phyloP scores from a whole-genome alignment of 2,113 vertebrate species.

The Lagenorhynchus albirostris region DNA sequence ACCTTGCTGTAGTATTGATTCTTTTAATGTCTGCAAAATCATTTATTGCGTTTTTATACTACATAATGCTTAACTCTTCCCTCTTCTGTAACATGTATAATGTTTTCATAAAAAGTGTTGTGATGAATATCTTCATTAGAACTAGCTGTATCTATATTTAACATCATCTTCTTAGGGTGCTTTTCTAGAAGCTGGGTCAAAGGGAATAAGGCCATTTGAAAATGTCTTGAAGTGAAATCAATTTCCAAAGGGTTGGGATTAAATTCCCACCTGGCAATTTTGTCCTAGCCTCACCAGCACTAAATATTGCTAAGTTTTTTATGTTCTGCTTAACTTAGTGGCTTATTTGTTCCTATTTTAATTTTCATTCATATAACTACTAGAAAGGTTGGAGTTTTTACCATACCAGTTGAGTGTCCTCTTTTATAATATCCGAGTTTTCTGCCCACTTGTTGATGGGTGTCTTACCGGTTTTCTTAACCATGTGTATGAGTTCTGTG shows the following conservation, averaged over 20 bases:
- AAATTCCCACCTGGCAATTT: neutral
- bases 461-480: neutral
- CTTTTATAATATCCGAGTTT: neutral
- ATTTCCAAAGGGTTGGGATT: neutral
- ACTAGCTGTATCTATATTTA: neutral
- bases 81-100: neutral
- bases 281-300: neutral
- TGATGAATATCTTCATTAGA: neutral
- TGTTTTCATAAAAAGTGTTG: neutral
- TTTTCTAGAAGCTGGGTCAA: neutral
- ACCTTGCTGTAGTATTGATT: neutral
- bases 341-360: neutral
- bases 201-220: neutral
- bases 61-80: neutral
- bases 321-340: neutral
- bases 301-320: neutral
- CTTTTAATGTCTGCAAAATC: neutral
- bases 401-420: neutral
- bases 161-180: neutral
- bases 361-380: neutral
- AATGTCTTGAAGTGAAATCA: neutral
- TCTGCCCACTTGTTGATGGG: neutral
- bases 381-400: neutral
- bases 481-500: neutral
- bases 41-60: neutral